Conservation (phyloP, 2,113 vertebrate species). For the Struthio camelus region DNA sequence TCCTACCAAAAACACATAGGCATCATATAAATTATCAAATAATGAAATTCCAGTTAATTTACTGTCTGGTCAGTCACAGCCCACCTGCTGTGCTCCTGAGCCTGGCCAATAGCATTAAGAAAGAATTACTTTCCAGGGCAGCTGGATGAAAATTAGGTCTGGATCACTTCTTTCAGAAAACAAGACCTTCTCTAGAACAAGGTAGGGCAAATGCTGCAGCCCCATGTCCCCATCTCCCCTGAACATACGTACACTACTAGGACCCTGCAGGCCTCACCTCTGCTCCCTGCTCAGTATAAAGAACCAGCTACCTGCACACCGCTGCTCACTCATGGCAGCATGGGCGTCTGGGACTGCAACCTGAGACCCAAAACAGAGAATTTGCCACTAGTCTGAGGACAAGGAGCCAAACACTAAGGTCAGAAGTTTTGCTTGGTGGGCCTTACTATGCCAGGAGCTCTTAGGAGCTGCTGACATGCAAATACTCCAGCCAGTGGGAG, state of each 20-base stretch:
- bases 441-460: background rate
- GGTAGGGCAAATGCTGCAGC: background rate
- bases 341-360: accelerated
- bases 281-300: background rate
- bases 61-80: conserved; percentile 29
- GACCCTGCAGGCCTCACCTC: background rate
- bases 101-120: background rate
- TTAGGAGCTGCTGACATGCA: background rate
- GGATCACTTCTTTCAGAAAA: background rate
- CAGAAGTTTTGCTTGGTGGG: background rate
- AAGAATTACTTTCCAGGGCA: background rate
- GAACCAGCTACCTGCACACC: too few species aligned
- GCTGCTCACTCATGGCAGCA: accelerated
- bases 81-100: conserved; percentile 1
- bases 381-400: background rate
- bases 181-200: background rate
- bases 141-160: background rate
- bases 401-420: background rate
- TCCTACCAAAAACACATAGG: background rate
- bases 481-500: background rate
- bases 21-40: conserved; percentile 23
- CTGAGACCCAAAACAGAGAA: background rate
- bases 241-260: too few species aligned
- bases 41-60: conserved; percentile 55
- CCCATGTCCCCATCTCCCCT: background rate